Evolutionary conservation across 2,113 vertebrate species (phyloP).

Genomic region (Sitta europaea): DNA sequence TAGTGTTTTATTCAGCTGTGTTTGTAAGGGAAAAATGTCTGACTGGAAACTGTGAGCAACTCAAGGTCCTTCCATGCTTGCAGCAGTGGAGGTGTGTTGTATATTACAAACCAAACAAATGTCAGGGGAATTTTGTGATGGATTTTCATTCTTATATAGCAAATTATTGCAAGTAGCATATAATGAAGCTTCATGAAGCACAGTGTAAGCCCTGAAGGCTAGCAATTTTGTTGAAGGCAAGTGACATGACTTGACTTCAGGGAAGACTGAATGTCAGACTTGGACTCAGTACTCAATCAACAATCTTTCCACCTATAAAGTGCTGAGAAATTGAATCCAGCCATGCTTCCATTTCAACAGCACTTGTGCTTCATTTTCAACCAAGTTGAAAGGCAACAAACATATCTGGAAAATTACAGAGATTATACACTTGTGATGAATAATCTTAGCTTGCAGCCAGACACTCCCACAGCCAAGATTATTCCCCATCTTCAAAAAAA

Average conservation of each 20-base stretch:
- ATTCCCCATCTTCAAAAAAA: background rate
- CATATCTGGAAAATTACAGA: background rate
- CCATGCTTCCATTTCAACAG: background rate
- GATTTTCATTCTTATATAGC: background rate
- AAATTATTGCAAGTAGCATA: background rate
- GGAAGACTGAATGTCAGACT: background rate
- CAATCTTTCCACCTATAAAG: background rate
- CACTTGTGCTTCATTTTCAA: background rate
- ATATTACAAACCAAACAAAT: background rate
- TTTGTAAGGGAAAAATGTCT: background rate
- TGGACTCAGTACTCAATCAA: background rate
- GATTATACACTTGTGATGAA: fast-evolving
- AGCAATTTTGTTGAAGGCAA: background rate
- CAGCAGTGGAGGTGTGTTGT: background rate
- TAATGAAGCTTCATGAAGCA: background rate
- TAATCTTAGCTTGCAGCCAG: background rate
- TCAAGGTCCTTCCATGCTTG: background rate
- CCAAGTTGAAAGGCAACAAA: background rate
- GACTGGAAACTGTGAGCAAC: background rate
- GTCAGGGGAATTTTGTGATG: background rate
- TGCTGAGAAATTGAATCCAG: background rate
- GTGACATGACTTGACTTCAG: background rate
- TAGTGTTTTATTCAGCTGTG: background rate
- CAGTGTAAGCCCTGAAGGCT: background rate
- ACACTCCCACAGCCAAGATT: background rate